Percentiles rank a stretch among this genome's conserved stretches.
Conservation (phyloP, 2,888 invertebrate species). For the Holacanthella duospinosa region DNA sequence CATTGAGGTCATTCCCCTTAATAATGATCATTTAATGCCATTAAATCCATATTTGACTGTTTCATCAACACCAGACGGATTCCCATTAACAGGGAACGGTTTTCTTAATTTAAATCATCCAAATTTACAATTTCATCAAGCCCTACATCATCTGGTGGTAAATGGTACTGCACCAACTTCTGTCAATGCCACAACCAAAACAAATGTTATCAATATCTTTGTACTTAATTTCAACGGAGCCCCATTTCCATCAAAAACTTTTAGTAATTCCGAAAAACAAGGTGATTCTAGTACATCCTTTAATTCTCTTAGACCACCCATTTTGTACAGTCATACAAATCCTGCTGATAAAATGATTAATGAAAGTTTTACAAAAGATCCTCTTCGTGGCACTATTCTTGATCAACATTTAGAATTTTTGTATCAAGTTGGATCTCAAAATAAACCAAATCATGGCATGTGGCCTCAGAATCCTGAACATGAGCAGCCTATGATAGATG, state of each 20-base stretch:
- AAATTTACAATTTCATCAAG: constrained; percentile 37
- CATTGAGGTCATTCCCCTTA: not conserved
- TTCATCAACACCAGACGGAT: constrained; percentile 32
- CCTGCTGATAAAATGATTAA: not conserved
- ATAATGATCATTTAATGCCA: not conserved
- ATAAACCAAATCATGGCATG: not conserved
- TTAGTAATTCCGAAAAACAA: not conserved
- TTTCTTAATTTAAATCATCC: constrained; percentile 34
- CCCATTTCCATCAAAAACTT: not conserved
- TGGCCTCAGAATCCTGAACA: not conserved
- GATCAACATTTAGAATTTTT: too few species aligned
- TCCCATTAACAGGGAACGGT: constrained; percentile 32
- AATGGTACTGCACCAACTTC: constrained; percentile 35
- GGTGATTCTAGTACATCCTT: not conserved
- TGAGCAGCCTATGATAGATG: not conserved
- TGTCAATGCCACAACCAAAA: constrained; percentile 36
- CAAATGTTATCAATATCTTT: constrained; percentile 37
- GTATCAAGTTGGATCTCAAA: not conserved
- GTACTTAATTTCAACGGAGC: constrained; percentile 34
- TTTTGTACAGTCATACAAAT: not conserved
- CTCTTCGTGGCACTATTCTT: too few species aligned
- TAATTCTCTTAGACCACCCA: not conserved
- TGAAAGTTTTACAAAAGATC: not conserved
- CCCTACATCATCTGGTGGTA: constrained; percentile 36
- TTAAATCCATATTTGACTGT: not conserved